Evolutionary conservation across 1,140 invertebrate genomes (phyloP).

Genomic region (Leptinotarsa defecta): DNA sequence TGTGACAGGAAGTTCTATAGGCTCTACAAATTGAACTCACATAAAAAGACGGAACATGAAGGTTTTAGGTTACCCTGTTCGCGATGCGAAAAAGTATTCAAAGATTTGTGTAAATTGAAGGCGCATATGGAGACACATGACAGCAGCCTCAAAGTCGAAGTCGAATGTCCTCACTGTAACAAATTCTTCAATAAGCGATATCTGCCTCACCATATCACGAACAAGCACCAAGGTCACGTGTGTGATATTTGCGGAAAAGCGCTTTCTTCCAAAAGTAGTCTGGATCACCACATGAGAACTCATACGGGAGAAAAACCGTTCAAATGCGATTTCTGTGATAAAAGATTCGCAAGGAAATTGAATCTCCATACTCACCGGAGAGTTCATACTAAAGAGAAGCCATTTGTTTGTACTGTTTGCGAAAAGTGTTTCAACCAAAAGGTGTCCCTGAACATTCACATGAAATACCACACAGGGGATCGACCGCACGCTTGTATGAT

Average conservation of each 20-base stretch:
- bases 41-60: slow-evolving; percentile 37
- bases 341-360: slow-evolving; percentile 44
- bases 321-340: slow-evolving; percentile 62
- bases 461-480: slow-evolving; percentile 62
- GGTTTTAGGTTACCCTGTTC: slow-evolving; percentile 34
- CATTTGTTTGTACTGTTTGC: slow-evolving; percentile 65
- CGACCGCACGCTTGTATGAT: slow-evolving; percentile 61
- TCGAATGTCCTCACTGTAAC: slow-evolving; percentile 1
- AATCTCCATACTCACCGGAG: slow-evolving; percentile 58
- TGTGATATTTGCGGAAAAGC: slow-evolving; percentile 74
- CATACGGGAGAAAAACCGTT: slow-evolving; percentile 75
- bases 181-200: slow-evolving; percentile 13
- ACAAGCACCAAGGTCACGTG: slow-evolving; percentile 16
- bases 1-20: slow-evolving; percentile 40
- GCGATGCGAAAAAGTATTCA: slow-evolving; percentile 32
- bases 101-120: slow-evolving; percentile 49
- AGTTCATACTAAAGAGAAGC: slow-evolving; percentile 73
- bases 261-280: slow-evolving; percentile 65
- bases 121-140: slow-evolving; percentile 62
- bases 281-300: slow-evolving; percentile 61
- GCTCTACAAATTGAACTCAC: slow-evolving; percentile 30
- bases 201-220: slow-evolving; percentile 6
- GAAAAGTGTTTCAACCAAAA: slow-evolving; percentile 70
- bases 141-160: slow-evolving; percentile 54
- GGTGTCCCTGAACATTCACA: slow-evolving; percentile 15